Conservation (phyloP, 2,113 vertebrate species). For the Nannobrachium achirus region DNA sequence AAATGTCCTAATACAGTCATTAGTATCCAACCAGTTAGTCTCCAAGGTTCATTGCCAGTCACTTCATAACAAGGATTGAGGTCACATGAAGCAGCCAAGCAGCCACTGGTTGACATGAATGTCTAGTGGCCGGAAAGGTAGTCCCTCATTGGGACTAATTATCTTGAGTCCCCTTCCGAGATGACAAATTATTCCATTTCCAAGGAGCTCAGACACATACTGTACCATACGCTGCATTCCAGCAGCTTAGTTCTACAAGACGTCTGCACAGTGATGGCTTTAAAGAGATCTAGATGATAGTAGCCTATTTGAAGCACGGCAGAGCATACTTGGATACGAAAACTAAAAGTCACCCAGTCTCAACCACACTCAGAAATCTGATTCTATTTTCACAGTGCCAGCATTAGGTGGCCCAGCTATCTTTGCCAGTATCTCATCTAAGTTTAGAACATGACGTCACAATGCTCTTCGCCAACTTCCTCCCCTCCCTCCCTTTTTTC, state of each 20-base stretch:
- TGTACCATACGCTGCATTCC: conserved; percentile 31
- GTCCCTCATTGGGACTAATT: conserved; percentile 74
- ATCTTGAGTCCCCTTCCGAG: conserved; percentile 54
- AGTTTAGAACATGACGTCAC: conserved; percentile 23
- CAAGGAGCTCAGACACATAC: conserved; percentile 22
- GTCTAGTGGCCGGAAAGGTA: conserved; percentile 63
- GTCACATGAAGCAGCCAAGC: conserved; percentile 22
- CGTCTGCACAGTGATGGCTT: not conserved
- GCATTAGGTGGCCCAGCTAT: not conserved
- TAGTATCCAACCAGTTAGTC: not conserved
- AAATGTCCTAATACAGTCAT: not conserved
- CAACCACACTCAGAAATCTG: not conserved
- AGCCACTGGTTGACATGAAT: conserved; percentile 38
- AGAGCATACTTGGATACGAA: not conserved
- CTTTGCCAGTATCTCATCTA: conserved; percentile 3
- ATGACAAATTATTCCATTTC: conserved; percentile 55
- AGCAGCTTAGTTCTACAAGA: not conserved
- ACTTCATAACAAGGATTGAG: not conserved
- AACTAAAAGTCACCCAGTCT: conserved; percentile 14
- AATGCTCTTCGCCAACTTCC: conserved; percentile 34
- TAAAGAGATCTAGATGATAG: conserved; percentile 12
- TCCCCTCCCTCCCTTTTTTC: conserved; percentile 1
- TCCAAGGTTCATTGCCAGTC: no score
- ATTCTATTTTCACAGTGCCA: no score
- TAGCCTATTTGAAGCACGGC: conserved; percentile 6